Evolutionary conservation across 2,888 invertebrate genomes (phyloP).

Genomic region (Sussaba pulchella): DNA sequence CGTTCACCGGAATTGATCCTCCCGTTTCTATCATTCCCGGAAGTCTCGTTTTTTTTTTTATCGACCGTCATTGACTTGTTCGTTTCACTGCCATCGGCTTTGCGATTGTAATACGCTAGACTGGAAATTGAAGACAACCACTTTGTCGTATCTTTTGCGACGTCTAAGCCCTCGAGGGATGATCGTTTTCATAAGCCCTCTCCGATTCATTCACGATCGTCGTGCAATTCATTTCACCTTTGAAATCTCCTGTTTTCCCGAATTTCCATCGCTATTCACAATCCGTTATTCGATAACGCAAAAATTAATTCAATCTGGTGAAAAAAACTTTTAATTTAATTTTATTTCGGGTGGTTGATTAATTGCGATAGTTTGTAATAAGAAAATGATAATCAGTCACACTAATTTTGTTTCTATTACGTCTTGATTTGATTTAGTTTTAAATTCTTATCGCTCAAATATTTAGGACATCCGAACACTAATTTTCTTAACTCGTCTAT

Average conservation of each 20-base stretch:
- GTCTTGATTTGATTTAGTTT: too few species aligned
- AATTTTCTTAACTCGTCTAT: too few species aligned
- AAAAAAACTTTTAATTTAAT: too few species aligned
- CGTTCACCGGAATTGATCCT: slow-evolving; percentile 34
- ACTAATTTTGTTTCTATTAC: too few species aligned
- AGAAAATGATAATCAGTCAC: too few species aligned
- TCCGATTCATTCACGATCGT: not conserved
- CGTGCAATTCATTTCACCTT: not conserved
- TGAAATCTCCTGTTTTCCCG: not conserved
- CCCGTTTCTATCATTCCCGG: slow-evolving; percentile 13
- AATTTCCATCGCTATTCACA: slow-evolving; percentile 1
- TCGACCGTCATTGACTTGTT: slow-evolving; percentile 29
- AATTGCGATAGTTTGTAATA: too few species aligned
- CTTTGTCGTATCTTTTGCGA: slow-evolving; percentile 3
- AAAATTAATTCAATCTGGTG: too few species aligned
- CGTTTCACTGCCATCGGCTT: not conserved
- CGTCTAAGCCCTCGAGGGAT: slow-evolving; percentile 11
- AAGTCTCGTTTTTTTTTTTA: slow-evolving; percentile 18
- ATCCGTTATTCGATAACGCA: not conserved
- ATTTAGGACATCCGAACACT: too few species aligned
- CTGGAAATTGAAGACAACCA: slow-evolving; percentile 37
- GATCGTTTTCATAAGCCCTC: not conserved
- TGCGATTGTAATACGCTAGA: not conserved
- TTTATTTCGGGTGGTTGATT: too few species aligned
- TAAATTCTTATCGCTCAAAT: too few species aligned